Evolutionary conservation across 2,888 invertebrate species (phyloP), one percentile per base, ranked within the genome.

Genomic region (Empis livida): DNA sequence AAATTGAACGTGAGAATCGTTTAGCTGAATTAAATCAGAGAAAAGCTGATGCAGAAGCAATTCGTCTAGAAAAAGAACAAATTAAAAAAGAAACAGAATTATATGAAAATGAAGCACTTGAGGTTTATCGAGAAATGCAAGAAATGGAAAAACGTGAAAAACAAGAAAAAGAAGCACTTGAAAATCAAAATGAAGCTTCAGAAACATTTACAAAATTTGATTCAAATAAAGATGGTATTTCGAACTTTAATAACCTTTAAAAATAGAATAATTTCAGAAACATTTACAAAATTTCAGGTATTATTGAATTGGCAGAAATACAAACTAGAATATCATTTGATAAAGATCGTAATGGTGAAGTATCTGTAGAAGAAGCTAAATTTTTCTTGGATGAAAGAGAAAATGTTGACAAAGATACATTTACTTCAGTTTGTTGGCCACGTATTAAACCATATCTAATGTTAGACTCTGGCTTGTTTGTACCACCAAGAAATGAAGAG

Each of bases 341-440:
- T 71, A 83, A 81, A 56, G 85, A 97, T 68, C 80, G 80, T 51
- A 84, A 95, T 73, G 95, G 94, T 10, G 78, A 78, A 57, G 90
- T 97, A 14, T 80, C 85, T 49, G 80, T 82, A 20, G 93, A 93
- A 49, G 96, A 97, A 72, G 84, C 89, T 0, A 79, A 77, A 60
- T 80, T 74, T 60, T 86, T 84, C 67, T 69, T 87, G 46, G 78
- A 77, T 54, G 81, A 83, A 49, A 74, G 76, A 49, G 78, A 80
- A 41, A 79, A 79, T 59, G 71, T 87, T 43, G 76, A 80, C 57
- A 67, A 78, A 49, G 80, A 85, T 45, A 74, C 77, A 5, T 90
- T 88, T 59, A 57, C 80, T 5, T 70, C 77, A 10, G 66, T 73
- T 15, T 79, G 82, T n/a, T 92, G 89, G 88, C 73, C 80, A 10